These are phyloP conservation scores for Morpho achilles DNA, from an alignment of 2,888 invertebrate species.

Conservation along the genomic window DNA sequence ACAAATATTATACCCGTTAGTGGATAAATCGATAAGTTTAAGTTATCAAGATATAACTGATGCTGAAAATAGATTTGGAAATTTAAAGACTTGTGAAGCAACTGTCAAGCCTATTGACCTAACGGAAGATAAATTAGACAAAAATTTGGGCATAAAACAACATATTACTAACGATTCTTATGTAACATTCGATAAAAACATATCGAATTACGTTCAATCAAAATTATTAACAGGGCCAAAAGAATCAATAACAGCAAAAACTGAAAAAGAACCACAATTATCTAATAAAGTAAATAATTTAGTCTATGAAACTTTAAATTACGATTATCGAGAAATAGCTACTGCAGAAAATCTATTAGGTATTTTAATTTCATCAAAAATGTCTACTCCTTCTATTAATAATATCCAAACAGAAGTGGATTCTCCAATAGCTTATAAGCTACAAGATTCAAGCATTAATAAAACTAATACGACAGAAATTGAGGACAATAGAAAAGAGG, in stretches of 20 bases:
- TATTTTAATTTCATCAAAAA: constrained; percentile 7
- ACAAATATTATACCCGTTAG: too few species aligned
- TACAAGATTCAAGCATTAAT: too few species aligned
- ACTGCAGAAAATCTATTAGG: constrained; percentile 27
- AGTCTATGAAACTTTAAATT: constrained; percentile 11
- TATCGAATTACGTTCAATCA: neutral
- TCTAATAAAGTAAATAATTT: neutral
- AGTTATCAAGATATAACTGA: constrained; percentile 40
- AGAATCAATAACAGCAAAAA: too few species aligned
- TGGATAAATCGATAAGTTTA: constrained; percentile 1
- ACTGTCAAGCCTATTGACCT: neutral
- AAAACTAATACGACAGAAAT: too few species aligned
- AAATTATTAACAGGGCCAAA: too few species aligned
- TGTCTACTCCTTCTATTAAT: neutral
- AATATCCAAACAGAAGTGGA: too few species aligned
- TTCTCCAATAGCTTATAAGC: too few species aligned
- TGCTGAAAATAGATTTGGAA: constrained; percentile 37
- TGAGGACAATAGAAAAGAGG: too few species aligned
- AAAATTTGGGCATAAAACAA: neutral
- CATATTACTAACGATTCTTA: neutral
- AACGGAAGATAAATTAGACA: neutral
- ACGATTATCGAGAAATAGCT: constrained; percentile 23
- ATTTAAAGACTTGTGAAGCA: constrained; percentile 1
- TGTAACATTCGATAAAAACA: neutral
- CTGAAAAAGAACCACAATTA: neutral